Conservation (phyloP, 2,113 vertebrate species). For the Macrotis lagotis region DNA sequence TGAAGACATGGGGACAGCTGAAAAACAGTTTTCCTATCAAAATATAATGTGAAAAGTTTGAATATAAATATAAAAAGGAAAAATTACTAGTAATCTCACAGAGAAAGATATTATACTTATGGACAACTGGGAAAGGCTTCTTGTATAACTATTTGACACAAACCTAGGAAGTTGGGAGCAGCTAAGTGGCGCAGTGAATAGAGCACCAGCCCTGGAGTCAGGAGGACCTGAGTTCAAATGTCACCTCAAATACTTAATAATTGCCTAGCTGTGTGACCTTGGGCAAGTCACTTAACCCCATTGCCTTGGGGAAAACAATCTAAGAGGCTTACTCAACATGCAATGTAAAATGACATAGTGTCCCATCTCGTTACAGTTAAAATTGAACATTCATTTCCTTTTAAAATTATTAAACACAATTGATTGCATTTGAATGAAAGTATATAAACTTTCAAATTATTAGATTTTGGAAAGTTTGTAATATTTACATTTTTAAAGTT, state of each 20-base stretch:
- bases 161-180: not conserved
- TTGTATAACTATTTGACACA: not conserved
- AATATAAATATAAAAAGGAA: not conserved
- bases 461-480: not conserved
- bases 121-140: not conserved
- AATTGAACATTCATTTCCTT: not conserved
- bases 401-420: not conserved
- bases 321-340: not conserved
- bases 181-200: too few species aligned
- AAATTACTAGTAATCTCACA: not conserved
- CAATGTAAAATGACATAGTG: not conserved
- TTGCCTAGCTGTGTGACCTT: too few species aligned
- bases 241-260: too few species aligned
- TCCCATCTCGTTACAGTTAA: not conserved
- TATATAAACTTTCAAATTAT: not conserved
- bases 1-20: not conserved
- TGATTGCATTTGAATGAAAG: not conserved
- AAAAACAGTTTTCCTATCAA: not conserved
- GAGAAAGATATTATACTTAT: not conserved
- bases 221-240: too few species aligned
- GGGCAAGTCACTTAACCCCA: too few species aligned
- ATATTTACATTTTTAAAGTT: not conserved
- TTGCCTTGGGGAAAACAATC: too few species aligned
- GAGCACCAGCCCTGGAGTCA: too few species aligned
- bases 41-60: not conserved